Evolutionary conservation across 2,888 invertebrate species (phyloP), one percentile per base, ranked within the genome.

Genomic region (Mythimna ferrago): DNA sequence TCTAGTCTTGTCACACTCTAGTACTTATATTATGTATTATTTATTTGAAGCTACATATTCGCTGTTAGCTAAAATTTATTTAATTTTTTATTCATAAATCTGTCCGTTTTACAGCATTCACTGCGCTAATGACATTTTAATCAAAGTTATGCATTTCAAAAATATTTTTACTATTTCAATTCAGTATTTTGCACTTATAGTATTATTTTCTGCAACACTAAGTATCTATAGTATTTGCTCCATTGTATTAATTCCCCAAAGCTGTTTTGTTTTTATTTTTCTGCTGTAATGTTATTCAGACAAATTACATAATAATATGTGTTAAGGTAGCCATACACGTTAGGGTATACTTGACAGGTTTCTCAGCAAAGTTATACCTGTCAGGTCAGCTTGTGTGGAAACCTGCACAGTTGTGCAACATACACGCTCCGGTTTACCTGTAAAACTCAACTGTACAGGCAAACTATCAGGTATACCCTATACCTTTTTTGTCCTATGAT

Each of bases 121-220:
- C 16, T 2, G n/a, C 6, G 6, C n/a, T 53, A n/a, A n/a, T 53
- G 14, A 53, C 51, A 73, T 48, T 38, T 32, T 16, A n/a, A 26
- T 35, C 6, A 7, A 53, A 41, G 0, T 35, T 44, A 26, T 38
- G 21, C 21, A 51, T 64, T 62, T 51, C 48, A 70, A 26, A 2
- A 38, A 56, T 32, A 61, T 41, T 26, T 61, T 56, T 26, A 16
- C 4, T 26, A 60, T 48, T 56, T 32, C 9, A 19, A 74, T 60
- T 44, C 64, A 80, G 76, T 78, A 78, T 78, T 80, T 57, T 53
- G 14, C 32, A 61, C 32, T n/a, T 35, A 6, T n/a, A 63, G 64
- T 73, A 80, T 74, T 80, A 48, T 58, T 58, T 58, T 57, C 41
- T 41, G 21, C 21, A 61, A 51, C n/a, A 19, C 6, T 21, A 14